Conservation (phyloP, 2,888 invertebrate species). For the Agriopis marginaria region DNA sequence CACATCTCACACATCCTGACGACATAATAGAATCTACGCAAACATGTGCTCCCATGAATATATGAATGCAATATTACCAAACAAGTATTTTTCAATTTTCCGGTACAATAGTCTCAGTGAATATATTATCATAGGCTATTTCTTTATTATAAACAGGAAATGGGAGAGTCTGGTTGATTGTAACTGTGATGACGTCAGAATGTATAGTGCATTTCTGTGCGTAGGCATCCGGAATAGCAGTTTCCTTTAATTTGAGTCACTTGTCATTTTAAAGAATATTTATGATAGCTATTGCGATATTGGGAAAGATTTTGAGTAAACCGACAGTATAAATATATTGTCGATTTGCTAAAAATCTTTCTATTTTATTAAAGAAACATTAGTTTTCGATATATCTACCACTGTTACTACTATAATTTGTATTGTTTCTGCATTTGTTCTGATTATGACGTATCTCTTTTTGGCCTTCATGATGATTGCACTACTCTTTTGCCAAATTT, state of each 20-base stretch:
- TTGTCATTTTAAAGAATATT: slow-evolving; percentile 23
- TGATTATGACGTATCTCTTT: no score
- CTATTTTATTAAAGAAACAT: no score
- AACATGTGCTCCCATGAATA: slow-evolving; percentile 75
- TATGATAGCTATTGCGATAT: no score
- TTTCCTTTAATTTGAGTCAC: slow-evolving; percentile 26
- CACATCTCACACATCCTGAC: slow-evolving; percentile 33
- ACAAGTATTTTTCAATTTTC: slow-evolving; percentile 83
- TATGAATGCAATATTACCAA: slow-evolving; percentile 72
- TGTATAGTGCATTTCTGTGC: slow-evolving; percentile 8
- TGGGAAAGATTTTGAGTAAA: no score
- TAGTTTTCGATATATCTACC: no score
- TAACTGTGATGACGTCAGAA: slow-evolving; percentile 19
- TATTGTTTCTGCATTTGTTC: no score
- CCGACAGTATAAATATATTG: no score
- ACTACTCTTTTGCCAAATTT: not conserved
- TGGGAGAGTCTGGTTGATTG: slow-evolving; percentile 28
- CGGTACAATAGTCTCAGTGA: slow-evolving; percentile 74
- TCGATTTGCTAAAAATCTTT: not conserved
- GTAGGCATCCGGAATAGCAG: slow-evolving; percentile 19
- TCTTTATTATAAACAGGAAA: slow-evolving; percentile 36
- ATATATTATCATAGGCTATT: slow-evolving; percentile 51
- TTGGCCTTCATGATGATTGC: no score
- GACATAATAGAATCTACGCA: slow-evolving; percentile 53
- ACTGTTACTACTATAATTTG: no score